A percentile compares a stretch with the other conserved stretches of the same genome.
phyloP scores from a whole-genome alignment of 2,797 vertebrate species.

The Spinus pinus region DNA sequence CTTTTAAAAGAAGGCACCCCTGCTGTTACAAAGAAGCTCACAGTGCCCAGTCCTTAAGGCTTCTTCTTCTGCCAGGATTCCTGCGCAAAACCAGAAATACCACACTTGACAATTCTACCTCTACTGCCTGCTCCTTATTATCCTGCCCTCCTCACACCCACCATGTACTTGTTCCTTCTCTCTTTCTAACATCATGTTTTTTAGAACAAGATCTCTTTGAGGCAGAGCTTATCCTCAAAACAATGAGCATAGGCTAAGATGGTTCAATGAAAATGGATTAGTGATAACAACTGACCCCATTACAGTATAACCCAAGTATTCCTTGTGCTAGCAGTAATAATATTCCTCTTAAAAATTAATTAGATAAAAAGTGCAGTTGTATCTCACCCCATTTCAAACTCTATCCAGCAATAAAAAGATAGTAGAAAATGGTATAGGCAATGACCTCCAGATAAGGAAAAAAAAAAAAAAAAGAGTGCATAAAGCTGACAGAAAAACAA shows the following conservation, averaged over 20 bases:
- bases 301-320: background rate
- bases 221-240: conserved; percentile 8
- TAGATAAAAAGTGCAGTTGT: background rate
- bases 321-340: background rate
- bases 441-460: background rate
- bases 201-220: background rate
- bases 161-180: background rate
- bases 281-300: background rate
- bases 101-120: background rate
- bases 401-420: background rate
- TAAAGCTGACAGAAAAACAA: background rate
- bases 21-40: background rate
- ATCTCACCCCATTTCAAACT: background rate
- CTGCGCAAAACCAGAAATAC: background rate
- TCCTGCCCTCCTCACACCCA: background rate
- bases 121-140: background rate
- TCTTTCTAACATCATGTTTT: background rate
- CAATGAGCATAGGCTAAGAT: background rate
- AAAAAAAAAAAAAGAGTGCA: background rate
- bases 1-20: background rate
- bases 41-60: background rate
- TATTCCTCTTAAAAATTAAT: background rate
- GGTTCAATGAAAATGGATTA: background rate
- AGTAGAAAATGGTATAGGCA: background rate
- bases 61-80: background rate